A percentile compares a stretch with the other conserved stretches of the same genome.
These are phyloP conservation scores for Forficula auricularia DNA, from an alignment of 1,140 invertebrate genomes.

Conservation along the genomic window DNA sequence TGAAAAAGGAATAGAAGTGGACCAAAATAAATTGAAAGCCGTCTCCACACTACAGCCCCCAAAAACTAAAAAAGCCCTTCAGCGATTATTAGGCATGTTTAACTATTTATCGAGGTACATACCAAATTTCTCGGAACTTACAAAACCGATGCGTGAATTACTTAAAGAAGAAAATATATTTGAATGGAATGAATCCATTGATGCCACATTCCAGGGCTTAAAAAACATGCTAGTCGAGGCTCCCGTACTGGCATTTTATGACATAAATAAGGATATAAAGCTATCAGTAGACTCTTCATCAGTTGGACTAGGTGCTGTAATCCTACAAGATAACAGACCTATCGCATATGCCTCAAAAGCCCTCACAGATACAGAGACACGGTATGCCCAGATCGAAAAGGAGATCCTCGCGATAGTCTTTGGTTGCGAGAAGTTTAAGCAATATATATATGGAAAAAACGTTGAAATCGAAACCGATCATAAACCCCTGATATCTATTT, in stretches of 20 bases:
- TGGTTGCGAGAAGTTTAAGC: slow-evolving; percentile 23
- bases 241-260: slow-evolving; percentile 19
- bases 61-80: not conserved
- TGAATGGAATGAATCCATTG: slow-evolving; percentile 13
- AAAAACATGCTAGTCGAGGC: slow-evolving; percentile 14
- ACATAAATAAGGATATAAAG: slow-evolving; percentile 8
- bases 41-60: not conserved
- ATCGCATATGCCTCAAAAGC: slow-evolving; percentile 20
- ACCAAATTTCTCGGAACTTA: slow-evolving; percentile 16
- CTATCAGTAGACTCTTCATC: slow-evolving; percentile 9
- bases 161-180: slow-evolving; percentile 16
- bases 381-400: slow-evolving; percentile 27
- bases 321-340: slow-evolving; percentile 16
- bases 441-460: slow-evolving; percentile 23
- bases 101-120: slow-evolving; percentile 25
- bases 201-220: slow-evolving; percentile 15
- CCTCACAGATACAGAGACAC: slow-evolving; percentile 15
- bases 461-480: slow-evolving; percentile 30
- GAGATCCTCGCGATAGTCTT: slow-evolving; percentile 32
- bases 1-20: not conserved
- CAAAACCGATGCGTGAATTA: slow-evolving; percentile 16
- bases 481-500: slow-evolving; percentile 24
- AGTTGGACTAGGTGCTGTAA: slow-evolving; percentile 14
- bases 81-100: slow-evolving; percentile 20
- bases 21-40: not conserved